These are phyloP conservation scores for Sarcophaga peregrina DNA, from an alignment of 1,140 invertebrate species.

Conservation along the genomic window DNA sequence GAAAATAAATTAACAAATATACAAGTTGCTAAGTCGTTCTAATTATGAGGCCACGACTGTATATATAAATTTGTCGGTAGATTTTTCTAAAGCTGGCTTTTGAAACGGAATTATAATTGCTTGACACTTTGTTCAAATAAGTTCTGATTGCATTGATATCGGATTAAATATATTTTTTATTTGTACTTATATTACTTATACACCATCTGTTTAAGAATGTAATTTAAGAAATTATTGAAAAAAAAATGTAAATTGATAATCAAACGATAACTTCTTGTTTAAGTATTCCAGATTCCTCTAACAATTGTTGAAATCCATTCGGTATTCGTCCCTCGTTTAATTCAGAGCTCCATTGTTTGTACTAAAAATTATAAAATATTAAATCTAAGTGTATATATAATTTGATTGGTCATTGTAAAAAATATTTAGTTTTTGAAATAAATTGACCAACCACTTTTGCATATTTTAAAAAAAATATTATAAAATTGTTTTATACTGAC, in stretches of 20 bases:
- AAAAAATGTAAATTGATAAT: neutral
- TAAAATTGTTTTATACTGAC: slow-evolving; percentile 59
- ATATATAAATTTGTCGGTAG: too few relatives aligned
- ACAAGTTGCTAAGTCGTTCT: too few relatives aligned
- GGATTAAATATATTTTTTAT: neutral
- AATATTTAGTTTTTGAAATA: neutral
- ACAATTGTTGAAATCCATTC: slow-evolving; percentile 78
- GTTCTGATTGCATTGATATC: too few relatives aligned
- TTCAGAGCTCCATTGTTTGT: slow-evolving; percentile 82
- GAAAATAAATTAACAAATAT: too few relatives aligned
- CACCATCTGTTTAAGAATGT: neutral
- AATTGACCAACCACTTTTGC: neutral
- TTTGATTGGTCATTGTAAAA: neutral
- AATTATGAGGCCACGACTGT: too few relatives aligned
- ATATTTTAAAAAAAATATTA: slow-evolving; percentile 17
- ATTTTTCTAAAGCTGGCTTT: too few relatives aligned
- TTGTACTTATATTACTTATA: slow-evolving; percentile 26
- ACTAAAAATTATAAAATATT: slow-evolving; percentile 71
- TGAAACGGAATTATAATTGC: neutral
- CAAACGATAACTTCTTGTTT: slow-evolving; percentile 69
- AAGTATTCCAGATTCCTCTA: slow-evolving; percentile 76
- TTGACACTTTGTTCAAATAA: neutral
- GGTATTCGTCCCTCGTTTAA: slow-evolving; percentile 82
- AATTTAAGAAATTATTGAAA: neutral
- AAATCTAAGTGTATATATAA: neutral